Percentiles rank a stretch among this genome's conserved stretches.
Conservation (phyloP, 2,113 vertebrate species). For the Solenodon paradoxus region DNA sequence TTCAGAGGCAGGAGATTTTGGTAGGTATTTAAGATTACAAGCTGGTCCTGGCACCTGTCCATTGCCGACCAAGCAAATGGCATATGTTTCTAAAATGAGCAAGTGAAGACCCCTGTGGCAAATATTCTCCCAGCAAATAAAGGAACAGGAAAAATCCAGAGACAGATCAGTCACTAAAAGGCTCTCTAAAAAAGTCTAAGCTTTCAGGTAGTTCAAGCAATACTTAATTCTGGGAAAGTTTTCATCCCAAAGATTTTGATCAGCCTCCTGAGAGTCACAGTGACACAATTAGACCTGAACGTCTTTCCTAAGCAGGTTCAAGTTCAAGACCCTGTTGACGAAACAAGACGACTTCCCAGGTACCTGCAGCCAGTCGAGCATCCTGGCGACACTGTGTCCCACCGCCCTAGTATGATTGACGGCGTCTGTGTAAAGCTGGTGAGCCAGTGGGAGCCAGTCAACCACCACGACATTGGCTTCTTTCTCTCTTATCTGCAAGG, state of each 20-base stretch:
- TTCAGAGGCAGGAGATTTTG: background rate
- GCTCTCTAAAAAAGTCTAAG: background rate
- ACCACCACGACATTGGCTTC: conserved; percentile 93
- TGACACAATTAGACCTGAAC: background rate
- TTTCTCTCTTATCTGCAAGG: conserved; percentile 88
- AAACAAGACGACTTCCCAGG: background rate
- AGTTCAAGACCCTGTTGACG: background rate
- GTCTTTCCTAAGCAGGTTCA: background rate
- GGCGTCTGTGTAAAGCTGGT: conserved; percentile 91
- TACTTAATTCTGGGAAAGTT: background rate
- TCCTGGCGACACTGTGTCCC: conserved; percentile 84
- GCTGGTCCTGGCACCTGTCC: background rate
- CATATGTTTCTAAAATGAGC: background rate
- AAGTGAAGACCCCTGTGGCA: background rate
- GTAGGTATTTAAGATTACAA: background rate
- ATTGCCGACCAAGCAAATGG: background rate
- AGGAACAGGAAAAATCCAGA: background rate
- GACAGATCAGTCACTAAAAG: background rate
- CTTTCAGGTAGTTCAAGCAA: background rate
- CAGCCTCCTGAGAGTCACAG: background rate
- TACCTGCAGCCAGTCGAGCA: conserved; percentile 95
- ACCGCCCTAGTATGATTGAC: conserved; percentile 90
- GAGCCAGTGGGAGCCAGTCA: conserved; percentile 91
- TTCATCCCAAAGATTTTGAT: background rate
- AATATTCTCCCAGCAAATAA: background rate